phyloP scores from a whole-genome alignment of 2,113 vertebrate genomes.

The Rhynchomys soricoides region DNA sequence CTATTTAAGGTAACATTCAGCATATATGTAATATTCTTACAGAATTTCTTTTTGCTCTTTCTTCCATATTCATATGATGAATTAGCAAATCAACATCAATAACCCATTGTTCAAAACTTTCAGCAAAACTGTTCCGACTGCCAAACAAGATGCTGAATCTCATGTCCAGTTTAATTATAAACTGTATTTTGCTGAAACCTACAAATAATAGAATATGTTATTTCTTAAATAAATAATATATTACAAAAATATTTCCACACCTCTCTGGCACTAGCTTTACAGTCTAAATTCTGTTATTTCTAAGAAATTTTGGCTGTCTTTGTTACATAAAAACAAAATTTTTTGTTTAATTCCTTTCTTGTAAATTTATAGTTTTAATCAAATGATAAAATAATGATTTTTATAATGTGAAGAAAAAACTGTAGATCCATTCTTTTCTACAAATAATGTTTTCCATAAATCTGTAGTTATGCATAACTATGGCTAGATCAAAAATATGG shows the following conservation, averaged over 20 bases:
- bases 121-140: not conserved
- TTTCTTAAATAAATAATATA: conserved; percentile 71
- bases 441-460: conserved; percentile 9
- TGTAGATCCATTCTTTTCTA: conserved; percentile 50
- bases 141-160: not conserved
- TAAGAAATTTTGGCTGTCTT: conserved; percentile 60
- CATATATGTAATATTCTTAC: not conserved
- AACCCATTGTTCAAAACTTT: not conserved
- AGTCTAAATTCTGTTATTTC: conserved; percentile 68
- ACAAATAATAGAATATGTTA: conserved; percentile 45
- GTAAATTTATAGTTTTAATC: conserved; percentile 61
- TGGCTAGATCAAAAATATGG: not conserved
- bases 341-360: conserved; percentile 27
- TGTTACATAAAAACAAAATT: not conserved
- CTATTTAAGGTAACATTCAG: not conserved
- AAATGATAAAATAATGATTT: conserved; percentile 20
- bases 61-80: not conserved
- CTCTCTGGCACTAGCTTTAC: conserved; percentile 43
- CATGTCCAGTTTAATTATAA: not conserved
- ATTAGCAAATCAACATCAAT: not conserved
- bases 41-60: not conserved
- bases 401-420: conserved; percentile 40
- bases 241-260: conserved; percentile 65
- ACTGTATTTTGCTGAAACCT: not conserved
- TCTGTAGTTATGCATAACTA: conserved; percentile 26